A percentile compares a stretch with the other conserved stretches of the same genome.
These are phyloP conservation scores for Erpetoichthys calabaricus DNA, from an alignment of 2,797 vertebrate genomes.

Conservation along the genomic window DNA sequence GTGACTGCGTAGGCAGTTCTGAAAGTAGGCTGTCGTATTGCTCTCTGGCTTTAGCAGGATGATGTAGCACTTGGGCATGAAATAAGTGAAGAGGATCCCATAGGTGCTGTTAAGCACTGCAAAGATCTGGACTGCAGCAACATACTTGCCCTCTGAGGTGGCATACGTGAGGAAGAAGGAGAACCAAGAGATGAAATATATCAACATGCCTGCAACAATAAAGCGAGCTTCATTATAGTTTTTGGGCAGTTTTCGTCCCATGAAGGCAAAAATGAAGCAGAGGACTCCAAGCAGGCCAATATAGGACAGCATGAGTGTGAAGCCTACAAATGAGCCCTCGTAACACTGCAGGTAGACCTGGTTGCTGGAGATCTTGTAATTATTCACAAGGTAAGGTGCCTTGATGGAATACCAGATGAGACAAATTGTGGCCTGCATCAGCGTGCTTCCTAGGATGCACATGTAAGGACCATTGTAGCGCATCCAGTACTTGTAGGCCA, in stretches of 20 bases:
- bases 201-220: constrained; percentile 4
- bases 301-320: constrained; percentile 10
- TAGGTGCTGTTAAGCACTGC: constrained; percentile 9
- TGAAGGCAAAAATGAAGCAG: constrained; percentile 16
- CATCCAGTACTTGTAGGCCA: constrained; percentile 15
- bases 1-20: constrained; percentile 2
- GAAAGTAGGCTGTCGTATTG: constrained; percentile 6
- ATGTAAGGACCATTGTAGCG: constrained; percentile 9
- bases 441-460: constrained; percentile 8
- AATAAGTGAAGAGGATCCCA: constrained; percentile 12
- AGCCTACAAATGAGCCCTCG: constrained; percentile 1
- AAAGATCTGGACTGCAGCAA: constrained; percentile 7
- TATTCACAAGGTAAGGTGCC: constrained; percentile 10
- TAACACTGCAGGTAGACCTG: constrained; percentile 15
- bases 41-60: constrained; percentile 8
- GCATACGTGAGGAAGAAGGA: constrained; percentile 7
- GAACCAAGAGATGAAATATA: constrained; percentile 11
- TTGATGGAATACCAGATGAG: constrained; percentile 4
- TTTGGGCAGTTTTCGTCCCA: constrained; percentile 17
- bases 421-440: constrained; percentile 7
- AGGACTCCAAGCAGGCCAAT: constrained; percentile 6
- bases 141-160: constrained; percentile 8
- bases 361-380: constrained; percentile 4
- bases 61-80: constrained; percentile 11
- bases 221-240: constrained; percentile 20